Evolutionary conservation across 30 jellyfish, hydroid and myxozoan species (phyloP).

Genomic region (Mastigias papua): DNA sequence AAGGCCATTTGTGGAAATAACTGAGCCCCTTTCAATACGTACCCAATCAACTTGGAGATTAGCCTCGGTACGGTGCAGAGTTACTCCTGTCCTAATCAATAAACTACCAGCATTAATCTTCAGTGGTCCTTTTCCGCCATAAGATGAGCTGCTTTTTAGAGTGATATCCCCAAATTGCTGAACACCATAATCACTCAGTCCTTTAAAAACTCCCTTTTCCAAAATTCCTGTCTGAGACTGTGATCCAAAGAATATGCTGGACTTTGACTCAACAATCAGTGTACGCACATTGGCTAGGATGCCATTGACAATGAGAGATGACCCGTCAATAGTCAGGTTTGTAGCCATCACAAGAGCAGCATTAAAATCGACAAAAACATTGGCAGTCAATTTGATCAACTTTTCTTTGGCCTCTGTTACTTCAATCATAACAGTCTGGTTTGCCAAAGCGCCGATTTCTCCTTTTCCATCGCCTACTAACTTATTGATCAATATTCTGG

Average conservation of each 20-base stretch:
- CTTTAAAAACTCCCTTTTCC: slow-evolving; percentile 19
- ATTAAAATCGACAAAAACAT: slow-evolving; percentile 57
- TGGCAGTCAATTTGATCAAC: slow-evolving; percentile 59
- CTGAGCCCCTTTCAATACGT: slow-evolving; percentile 65
- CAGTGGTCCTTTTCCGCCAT: slow-evolving; percentile 54
- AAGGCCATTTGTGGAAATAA: slow-evolving; percentile 58
- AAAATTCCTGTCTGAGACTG: slow-evolving; percentile 67
- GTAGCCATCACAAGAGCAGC: slow-evolving; percentile 69
- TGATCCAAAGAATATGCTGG: slow-evolving; percentile 65
- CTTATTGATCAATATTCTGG: slow-evolving; percentile 45
- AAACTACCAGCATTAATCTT: slow-evolving; percentile 54
- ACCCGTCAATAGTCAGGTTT: slow-evolving; percentile 58
- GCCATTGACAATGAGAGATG: slow-evolving; percentile 52
- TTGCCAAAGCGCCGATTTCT: slow-evolving; percentile 67
- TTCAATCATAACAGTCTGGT: slow-evolving; percentile 72
- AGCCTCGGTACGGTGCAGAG: slow-evolving; percentile 29
- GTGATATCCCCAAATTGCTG: slow-evolving; percentile 70
- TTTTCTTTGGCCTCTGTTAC: slow-evolving; percentile 67
- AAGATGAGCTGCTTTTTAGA: slow-evolving; percentile 58
- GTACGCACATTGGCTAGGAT: slow-evolving; percentile 67
- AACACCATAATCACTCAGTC: slow-evolving; percentile 46
- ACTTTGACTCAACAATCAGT: slow-evolving; percentile 58
- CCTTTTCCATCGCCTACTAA: slow-evolving; percentile 73
- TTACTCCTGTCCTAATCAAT: slow-evolving; percentile 57
- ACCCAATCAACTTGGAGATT: slow-evolving; percentile 53